Evolutionary conservation across 1,140 invertebrate species (phyloP), one percentile per base, ranked within the genome.

Genomic region (Eueides isabella): DNA sequence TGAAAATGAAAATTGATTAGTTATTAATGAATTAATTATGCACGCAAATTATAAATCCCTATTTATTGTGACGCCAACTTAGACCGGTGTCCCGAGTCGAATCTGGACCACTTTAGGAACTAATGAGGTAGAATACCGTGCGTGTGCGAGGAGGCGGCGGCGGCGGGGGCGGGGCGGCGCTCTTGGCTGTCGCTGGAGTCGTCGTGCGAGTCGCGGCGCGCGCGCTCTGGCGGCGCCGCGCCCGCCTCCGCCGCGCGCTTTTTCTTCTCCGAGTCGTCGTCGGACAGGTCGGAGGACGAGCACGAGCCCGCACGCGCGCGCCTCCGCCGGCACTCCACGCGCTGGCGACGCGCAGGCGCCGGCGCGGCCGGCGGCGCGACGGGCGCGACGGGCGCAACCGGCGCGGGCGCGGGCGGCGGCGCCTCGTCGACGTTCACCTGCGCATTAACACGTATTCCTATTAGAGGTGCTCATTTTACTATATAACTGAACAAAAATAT

Each of bases 241-340:
- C 94, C 94, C 55, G 81, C 93, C 89, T 80, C 97, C 62, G 97
- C 95, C 23, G 97, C 96, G 16, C 96, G 92, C 80, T 97, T 97
- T 83, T 70, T 97, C 23, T 89, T 89, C 85, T 98, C 97, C 44
- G 96, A 97, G 81, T 98, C 98, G 88, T 98, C 97, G 87, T 98
- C 98, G 63, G 97, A 98, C 5, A 97, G 97, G 86, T 98, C 97
- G 0, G 97, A 98, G 65, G 97, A 97, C 79, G 97, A 97, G 84
- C 97, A 98, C 6, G 97, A 98, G 2, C 97, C 96, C 6, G 97
- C 97, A 19, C 97, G 94, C 62, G 90, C 80, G 6, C 96, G 95
- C 84, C 86, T 95, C 80, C 88, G 85, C 75, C 85, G 82, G 80
- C 81, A 92, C 97, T 86, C 80, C 81, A 88, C 78, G 75, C 92